Conservation (phyloP, 2,888 invertebrate species). For the Agonopterix arenella region DNA sequence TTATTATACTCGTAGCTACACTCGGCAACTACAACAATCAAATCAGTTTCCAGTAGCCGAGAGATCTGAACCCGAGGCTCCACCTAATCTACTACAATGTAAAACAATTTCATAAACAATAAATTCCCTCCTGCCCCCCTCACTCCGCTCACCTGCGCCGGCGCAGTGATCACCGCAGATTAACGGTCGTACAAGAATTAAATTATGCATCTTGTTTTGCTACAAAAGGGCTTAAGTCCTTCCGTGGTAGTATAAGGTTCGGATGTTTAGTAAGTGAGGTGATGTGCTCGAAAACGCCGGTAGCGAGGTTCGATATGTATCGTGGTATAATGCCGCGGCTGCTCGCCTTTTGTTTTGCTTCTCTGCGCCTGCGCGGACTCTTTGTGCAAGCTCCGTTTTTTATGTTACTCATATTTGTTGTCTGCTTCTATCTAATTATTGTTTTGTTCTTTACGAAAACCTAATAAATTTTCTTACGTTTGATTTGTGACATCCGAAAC, state of each 20-base stretch:
- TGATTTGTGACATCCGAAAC: not conserved
- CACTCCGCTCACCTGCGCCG: conserved; percentile 18
- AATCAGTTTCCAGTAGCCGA: no score
- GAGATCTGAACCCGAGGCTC: no score
- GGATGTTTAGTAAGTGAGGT: no score
- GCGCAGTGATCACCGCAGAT: conserved; percentile 33
- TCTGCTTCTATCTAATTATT: not conserved
- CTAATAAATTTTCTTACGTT: no score
- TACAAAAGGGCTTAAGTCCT: conserved; percentile 4
- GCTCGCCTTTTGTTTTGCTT: conserved; percentile 11
- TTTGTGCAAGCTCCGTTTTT: conserved; percentile 3
- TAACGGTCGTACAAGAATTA: conserved; percentile 35
- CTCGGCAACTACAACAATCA: no score
- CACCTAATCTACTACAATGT: not conserved
- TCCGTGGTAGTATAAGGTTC: no score
- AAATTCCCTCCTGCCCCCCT: conserved; percentile 8
- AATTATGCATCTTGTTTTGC: conserved; percentile 9
- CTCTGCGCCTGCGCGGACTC: conserved; percentile 6
- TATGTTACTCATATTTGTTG: not conserved
- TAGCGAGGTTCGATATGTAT: conserved; percentile 32
- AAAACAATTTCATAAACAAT: conserved; percentile 36
- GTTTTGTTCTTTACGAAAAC: not conserved
- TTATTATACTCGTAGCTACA: no score
- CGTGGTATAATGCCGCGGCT: conserved; percentile 20
- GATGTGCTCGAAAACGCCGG: conserved; percentile 12